Percentiles rank a stretch among this genome's conserved stretches.
Evolutionary conservation across 1,140 invertebrate species (phyloP).

Genomic region (Luehdorfia chinensis): DNA sequence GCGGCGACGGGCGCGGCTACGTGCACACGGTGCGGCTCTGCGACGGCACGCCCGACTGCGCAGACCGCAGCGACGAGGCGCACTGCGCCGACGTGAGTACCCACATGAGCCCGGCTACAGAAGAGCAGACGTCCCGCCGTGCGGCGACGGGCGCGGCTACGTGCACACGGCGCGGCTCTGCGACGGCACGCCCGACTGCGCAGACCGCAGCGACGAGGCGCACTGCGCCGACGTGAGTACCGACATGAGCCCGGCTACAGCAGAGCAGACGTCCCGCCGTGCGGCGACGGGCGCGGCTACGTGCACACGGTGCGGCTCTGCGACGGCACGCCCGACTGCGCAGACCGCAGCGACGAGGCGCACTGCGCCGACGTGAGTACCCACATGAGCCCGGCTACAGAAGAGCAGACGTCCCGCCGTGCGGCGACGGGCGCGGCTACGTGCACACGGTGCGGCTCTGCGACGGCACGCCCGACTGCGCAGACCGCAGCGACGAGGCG

Average conservation of each 20-base stretch:
- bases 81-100: slow-evolving; percentile 67
- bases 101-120: slow-evolving; percentile 1
- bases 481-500: slow-evolving; percentile 81
- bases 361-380: slow-evolving; percentile 67
- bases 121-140: slow-evolving; percentile 56
- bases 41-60: slow-evolving; percentile 83
- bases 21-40: slow-evolving; percentile 71
- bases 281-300: slow-evolving; percentile 42
- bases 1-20: slow-evolving; percentile 42
- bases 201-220: slow-evolving; percentile 85
- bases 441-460: not conserved
- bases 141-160: slow-evolving; percentile 42
- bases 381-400: slow-evolving; percentile 1
- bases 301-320: slow-evolving; percentile 71
- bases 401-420: not conserved
- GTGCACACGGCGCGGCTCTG: slow-evolving; percentile 71
- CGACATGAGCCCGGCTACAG: slow-evolving; percentile 1
- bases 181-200: slow-evolving; percentile 83
- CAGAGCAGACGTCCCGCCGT: slow-evolving; percentile 56
- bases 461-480: too few species aligned
- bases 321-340: slow-evolving; percentile 83
- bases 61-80: slow-evolving; percentile 85
- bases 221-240: slow-evolving; percentile 67
- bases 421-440: too few species aligned
- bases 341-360: slow-evolving; percentile 85